Base-by-base conservation (phyloP, 2,888 invertebrate genomes). In the Fragum whitleyi region DNA sequence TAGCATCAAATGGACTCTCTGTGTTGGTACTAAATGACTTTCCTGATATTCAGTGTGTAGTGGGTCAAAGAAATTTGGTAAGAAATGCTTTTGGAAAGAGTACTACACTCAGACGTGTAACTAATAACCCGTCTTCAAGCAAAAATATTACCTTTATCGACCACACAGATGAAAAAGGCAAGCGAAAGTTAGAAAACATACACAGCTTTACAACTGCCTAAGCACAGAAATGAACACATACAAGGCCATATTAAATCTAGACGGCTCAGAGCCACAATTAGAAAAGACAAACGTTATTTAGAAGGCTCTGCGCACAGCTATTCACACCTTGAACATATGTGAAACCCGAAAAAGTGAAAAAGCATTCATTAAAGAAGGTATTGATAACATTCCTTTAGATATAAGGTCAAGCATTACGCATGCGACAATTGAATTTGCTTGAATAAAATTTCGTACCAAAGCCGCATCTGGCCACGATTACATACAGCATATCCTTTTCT, bases 371-470 rank as follows among this genome's bases (percentile, higher is more conserved):
- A 57, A 57, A 23, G 57, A 57, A 21, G 57, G 23, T 16, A 21
- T 57, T 57, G 23, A 26, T 23, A 57, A 16, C 7, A 29, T 32
- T 29, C 29, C 36, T 9, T 2, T 2, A 23, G 29, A 62, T 3
- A 29, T 62, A 9, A 14, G 7, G 36, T 11, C 11, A 16, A 32
- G 19, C 6, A 32, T 36, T 16, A 62, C 16, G 55, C 26, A 28
- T 7, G 71, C 71, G n/a, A 62, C 65, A 53, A 71, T 71, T 21
- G 81, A 81, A 61, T 81, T 81, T 69, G 81, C 81, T 36, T 74
- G 81, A 26, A 73, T 74, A 0, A 81, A 77, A 32, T 81, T 81
- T 67, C 74, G 77, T 29, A 74, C 74, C 7, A 59, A 61, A 14
- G 74, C 77, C 9, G 61, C 71, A 59, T 74, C 78, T 21, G 77